Percentiles rank a stretch among this genome's conserved stretches.
phyloP scores from a whole-genome alignment of 2,113 vertebrate genomes.

The Sturnira hondurensis region DNA sequence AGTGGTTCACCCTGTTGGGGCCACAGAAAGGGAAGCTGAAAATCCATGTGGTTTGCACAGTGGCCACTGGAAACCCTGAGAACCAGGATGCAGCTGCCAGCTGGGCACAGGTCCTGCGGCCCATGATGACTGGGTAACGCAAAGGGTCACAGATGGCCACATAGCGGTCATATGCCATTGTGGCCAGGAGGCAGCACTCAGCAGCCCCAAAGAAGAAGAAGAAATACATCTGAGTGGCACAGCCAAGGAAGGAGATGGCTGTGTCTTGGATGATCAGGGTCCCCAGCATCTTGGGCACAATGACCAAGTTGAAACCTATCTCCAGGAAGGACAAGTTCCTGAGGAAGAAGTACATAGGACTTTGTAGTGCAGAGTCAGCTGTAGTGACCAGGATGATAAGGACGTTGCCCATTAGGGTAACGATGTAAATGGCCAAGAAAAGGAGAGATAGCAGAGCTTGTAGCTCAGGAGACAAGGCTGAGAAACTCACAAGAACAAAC shows the following conservation, averaged over 20 bases:
- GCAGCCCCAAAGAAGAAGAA: conserved; percentile 74
- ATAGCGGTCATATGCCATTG: conserved; percentile 70
- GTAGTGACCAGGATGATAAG: conserved; percentile 70
- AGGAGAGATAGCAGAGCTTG: conserved; percentile 60
- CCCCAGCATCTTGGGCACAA: conserved; percentile 68
- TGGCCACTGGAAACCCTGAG: conserved; percentile 72
- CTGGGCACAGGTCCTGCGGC: conserved; percentile 37
- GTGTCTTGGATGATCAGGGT: conserved; percentile 46
- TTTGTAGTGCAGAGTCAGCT: conserved; percentile 61
- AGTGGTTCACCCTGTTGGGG: conserved; percentile 67
- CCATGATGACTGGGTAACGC: conserved; percentile 66
- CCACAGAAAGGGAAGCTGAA: conserved; percentile 76
- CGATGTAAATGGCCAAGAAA: conserved; percentile 62
- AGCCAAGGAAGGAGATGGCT: conserved; percentile 64
- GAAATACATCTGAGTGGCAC: conserved; percentile 73
- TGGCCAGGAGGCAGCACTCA: conserved; percentile 70
- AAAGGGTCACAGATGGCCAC: conserved; percentile 70
- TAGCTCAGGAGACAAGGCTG: conserved; percentile 47
- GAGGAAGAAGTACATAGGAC: conserved; percentile 74
- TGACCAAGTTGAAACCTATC: conserved; percentile 70
- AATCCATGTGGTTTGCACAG: conserved; percentile 71
- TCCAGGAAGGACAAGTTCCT: conserved; percentile 69
- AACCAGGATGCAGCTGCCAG: conserved; percentile 70
- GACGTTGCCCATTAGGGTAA: conserved; percentile 67
- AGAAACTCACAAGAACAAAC: conserved; percentile 72